phyloP scores from a whole-genome alignment of 1,140 invertebrate genomes.

The Trigoniulus corallinus region DNA sequence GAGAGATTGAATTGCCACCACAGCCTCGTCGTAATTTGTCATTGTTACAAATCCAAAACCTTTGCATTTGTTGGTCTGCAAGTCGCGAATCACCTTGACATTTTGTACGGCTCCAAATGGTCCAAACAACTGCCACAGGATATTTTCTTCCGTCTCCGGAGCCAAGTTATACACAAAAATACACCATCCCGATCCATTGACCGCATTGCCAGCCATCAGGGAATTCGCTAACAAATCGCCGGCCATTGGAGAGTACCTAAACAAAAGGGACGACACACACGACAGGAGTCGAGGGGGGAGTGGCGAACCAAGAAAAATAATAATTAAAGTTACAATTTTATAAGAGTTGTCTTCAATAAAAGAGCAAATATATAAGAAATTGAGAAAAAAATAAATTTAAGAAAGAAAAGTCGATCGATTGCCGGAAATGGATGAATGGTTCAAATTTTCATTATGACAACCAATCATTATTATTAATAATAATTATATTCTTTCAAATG shows the following conservation, averaged over 20 bases:
- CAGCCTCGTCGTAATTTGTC: conserved; percentile 98
- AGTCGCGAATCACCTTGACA: conserved; percentile 93
- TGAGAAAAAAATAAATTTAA: too few relatives aligned
- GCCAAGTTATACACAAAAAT: conserved; percentile 98
- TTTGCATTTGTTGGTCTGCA: conserved; percentile 98
- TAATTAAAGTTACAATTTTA: conserved; percentile 12
- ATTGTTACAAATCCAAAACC: conserved; percentile 99
- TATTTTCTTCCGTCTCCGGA: conserved; percentile 95
- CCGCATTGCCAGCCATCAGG: conserved; percentile 56
- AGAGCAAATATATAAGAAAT: neutral
- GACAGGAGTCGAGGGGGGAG: conserved; percentile 1
- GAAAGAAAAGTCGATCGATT: too few relatives aligned
- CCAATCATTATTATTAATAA: too few relatives aligned
- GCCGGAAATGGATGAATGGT: too few relatives aligned
- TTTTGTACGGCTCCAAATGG: conserved; percentile 97
- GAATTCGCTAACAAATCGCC: conserved; percentile 77
- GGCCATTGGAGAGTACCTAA: conserved; percentile 83
- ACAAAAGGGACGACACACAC: conserved; percentile 21
- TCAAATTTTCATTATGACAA: too few relatives aligned
- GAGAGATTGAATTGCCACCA: conserved; percentile 90
- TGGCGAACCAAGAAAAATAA: conserved; percentile 17
- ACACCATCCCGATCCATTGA: conserved; percentile 71
- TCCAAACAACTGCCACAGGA: conserved; percentile 96
- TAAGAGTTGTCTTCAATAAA: conserved; percentile 6
- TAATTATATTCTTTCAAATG: too few relatives aligned